phyloP scores from a whole-genome alignment of 2,888 invertebrate genomes.

The Kuschelorhynchus macadamiae region DNA sequence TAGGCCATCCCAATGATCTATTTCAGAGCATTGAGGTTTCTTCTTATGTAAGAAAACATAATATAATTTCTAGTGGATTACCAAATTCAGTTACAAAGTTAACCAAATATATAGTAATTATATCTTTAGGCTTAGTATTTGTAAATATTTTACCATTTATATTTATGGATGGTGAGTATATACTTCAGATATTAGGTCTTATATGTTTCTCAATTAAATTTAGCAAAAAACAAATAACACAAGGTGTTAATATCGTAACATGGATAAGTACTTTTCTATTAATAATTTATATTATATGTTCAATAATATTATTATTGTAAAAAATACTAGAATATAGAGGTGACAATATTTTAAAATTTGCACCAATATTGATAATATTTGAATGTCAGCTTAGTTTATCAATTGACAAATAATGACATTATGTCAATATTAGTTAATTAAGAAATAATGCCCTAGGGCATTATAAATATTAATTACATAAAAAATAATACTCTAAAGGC shows the following conservation, averaged over 20 bases:
- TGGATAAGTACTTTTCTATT: conserved; percentile 70
- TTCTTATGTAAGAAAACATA: conserved; percentile 81
- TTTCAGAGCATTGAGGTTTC: conserved; percentile 81
- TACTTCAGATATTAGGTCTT: conserved; percentile 77
- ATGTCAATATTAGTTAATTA: background rate
- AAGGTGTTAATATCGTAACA: conserved; percentile 76
- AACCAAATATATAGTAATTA: conserved; percentile 85
- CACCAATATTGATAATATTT: no score
- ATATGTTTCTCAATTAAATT: conserved; percentile 55
- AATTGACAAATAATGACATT: background rate
- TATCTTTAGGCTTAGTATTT: conserved; percentile 91
- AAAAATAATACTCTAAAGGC: no score
- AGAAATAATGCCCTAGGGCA: no score
- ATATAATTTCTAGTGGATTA: conserved; percentile 74
- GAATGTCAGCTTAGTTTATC: no score
- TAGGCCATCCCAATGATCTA: conserved; percentile 85
- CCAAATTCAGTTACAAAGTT: conserved; percentile 81
- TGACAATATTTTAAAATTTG: no score
- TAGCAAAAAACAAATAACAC: conserved; percentile 67
- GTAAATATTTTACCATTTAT: conserved; percentile 94
- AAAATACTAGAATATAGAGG: no score
- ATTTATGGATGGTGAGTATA: conserved; percentile 94
- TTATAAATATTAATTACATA: no score
- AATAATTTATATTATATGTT: no score
- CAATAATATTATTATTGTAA: no score